Percentiles rank a stretch among this genome's conserved stretches.
These are phyloP conservation scores for Burhinus bistriatus DNA, from an alignment of 2,113 vertebrate species.

Conservation along the genomic window DNA sequence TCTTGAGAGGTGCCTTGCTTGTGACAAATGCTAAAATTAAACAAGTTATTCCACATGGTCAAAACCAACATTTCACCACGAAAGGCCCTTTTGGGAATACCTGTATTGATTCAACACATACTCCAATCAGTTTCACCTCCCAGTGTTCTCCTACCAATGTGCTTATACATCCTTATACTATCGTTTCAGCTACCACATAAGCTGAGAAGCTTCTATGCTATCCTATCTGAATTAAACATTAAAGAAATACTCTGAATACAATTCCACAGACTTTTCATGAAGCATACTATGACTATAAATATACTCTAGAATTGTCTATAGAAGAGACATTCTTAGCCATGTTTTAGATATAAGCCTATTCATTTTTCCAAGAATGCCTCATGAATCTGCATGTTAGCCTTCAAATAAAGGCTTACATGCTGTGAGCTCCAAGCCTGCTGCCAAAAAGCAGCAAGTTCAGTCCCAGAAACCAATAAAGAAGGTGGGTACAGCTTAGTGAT, in stretches of 20 bases:
- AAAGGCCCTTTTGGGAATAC: conserved; percentile 11
- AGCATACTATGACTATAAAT: background rate
- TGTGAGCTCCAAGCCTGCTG: background rate
- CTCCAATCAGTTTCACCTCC: background rate
- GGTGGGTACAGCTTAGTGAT: background rate
- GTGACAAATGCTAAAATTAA: background rate
- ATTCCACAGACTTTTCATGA: background rate
- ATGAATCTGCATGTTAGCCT: background rate
- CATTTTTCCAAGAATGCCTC: background rate
- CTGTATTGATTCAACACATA: background rate
- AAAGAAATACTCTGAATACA: background rate
- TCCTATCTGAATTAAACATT: background rate
- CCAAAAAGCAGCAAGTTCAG: background rate
- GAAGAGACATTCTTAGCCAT: background rate
- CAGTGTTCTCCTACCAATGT: background rate
- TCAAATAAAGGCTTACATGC: background rate
- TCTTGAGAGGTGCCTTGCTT: background rate
- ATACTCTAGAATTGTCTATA: background rate
- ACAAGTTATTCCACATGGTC: background rate
- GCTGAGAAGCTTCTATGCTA: background rate
- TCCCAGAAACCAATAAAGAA: background rate
- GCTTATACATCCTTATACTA: background rate
- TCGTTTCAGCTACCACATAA: background rate
- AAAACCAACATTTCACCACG: background rate
- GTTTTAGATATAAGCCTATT: background rate